A percentile compares a stretch with the other conserved stretches of the same genome.
Evolutionary conservation across 2,888 invertebrate species (phyloP).

Genomic region (Melanargia galathea): DNA sequence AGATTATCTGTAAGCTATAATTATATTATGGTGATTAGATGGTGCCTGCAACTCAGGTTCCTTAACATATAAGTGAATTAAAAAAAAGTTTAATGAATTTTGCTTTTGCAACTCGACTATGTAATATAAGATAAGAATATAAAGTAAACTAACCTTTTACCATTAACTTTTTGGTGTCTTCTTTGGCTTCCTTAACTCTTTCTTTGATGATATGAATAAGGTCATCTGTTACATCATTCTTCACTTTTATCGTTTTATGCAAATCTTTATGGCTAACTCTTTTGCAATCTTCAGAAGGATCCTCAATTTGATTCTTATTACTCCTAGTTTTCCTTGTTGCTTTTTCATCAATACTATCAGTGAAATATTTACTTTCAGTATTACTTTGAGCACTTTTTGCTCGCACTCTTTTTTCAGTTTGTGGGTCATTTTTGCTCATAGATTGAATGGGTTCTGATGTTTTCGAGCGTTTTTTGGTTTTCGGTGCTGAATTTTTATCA

Average conservation of each 20-base stretch:
- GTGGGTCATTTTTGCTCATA: conserved; percentile 23
- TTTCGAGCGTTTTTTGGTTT: conserved; percentile 46
- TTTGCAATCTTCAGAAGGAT: conserved; percentile 52
- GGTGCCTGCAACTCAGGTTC: no score
- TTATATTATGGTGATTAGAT: no score
- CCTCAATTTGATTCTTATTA: conserved; percentile 46
- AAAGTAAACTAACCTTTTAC: conserved; percentile 57
- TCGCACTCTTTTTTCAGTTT: conserved; percentile 47
- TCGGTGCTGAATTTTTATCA: conserved; percentile 32
- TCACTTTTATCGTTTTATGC: conserved; percentile 51
- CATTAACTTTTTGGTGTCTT: conserved; percentile 55
- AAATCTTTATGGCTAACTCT: conserved; percentile 73
- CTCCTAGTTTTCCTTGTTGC: conserved; percentile 40
- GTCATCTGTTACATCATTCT: conserved; percentile 73
- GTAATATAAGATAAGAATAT: not conserved
- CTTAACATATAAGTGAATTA: no score
- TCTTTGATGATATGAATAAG: conserved; percentile 78
- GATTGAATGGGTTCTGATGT: conserved; percentile 38
- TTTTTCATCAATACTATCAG: conserved; percentile 36
- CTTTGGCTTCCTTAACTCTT: conserved; percentile 73
- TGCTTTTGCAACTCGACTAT: not conserved
- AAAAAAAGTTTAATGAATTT: not conserved
- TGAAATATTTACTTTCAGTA: conserved; percentile 64
- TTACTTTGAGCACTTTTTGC: conserved; percentile 62
- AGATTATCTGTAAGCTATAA: no score